Evolutionary conservation across 2,888 invertebrate genomes (phyloP).

Genomic region (Lycia hirtaria): DNA sequence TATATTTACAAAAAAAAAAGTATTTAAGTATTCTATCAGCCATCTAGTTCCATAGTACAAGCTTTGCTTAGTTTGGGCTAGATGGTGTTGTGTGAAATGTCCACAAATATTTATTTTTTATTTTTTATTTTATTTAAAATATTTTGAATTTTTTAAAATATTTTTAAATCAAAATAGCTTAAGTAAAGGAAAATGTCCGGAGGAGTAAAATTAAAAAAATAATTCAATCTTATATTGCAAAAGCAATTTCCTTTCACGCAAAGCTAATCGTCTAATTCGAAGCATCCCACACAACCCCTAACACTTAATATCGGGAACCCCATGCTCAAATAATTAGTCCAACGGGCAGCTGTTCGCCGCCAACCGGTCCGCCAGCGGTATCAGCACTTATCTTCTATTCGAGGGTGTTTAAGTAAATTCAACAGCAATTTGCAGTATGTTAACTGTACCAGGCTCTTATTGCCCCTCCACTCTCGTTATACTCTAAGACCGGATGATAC

Average conservation of each 20-base stretch:
- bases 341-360: conserved; percentile 44
- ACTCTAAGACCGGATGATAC: conserved; percentile 74
- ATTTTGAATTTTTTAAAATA: too few species aligned
- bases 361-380: conserved; percentile 52
- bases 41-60: too few species aligned
- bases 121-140: too few species aligned
- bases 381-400: conserved; percentile 54
- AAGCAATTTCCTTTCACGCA: background rate
- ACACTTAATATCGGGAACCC: conserved; percentile 10
- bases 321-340: conserved; percentile 27
- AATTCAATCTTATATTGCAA: too few species aligned
- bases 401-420: conserved; percentile 72
- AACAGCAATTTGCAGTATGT: conserved; percentile 77
- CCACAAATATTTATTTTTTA: too few species aligned
- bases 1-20: too few species aligned
- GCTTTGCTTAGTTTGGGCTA: too few species aligned
- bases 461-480: conserved; percentile 68
- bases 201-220: too few species aligned
- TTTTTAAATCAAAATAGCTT: too few species aligned
- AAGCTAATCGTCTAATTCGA: background rate
- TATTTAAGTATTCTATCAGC: too few species aligned
- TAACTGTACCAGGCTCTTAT: conserved; percentile 70
- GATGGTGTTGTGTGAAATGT: too few species aligned
- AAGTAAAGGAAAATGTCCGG: too few species aligned
- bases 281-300: background rate